Base-by-base conservation (phyloP, 1,140 invertebrate genomes). In the Stenopsyche tienmushanensis region DNA sequence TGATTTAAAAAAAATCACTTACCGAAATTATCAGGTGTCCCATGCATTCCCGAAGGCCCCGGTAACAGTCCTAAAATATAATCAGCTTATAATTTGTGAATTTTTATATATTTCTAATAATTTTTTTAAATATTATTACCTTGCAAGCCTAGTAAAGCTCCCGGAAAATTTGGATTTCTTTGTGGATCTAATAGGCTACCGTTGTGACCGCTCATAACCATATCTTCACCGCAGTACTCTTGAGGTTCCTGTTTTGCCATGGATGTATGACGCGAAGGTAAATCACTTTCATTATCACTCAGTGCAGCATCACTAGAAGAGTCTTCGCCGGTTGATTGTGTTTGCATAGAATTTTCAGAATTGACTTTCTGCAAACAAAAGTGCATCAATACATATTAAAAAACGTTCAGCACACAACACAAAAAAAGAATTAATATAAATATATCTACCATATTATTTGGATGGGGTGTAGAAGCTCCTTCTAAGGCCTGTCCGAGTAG, bases 1-100 rank as follows among this genome's bases (percentile, higher is more conserved):
- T 39, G 17, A 29, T 60, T 17, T 47, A 47, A 8, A 24, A 0
- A 9, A 60, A 45, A 17, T 49, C 34, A 90, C 90, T 92, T 81
- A 92, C 90, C 90, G 75, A 91, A 92, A 81, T 86, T 91, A 77
- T 90, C 86, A 80, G 88, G 75, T 77, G 80, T 67, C 75, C 82
- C 84, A 65, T 88, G 88, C 72, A 93, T 88, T 69, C 90, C 90
- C 23, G 91, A 93, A 10, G 91, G 91, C 74, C 91, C 91, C 59
- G 91, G 90, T 76, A 93, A 82, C 59, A 91, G 79, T 70, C 88
- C 88, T 74, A 83, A 76, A 72, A 86, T 41, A 34, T 34, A 7
- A 34, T 34, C 29, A 13, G 29, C 29, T 7, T 34, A 34, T 34
- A n/a, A n/a, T n/a, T n/a, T n/a, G n/a, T n/a, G n/a, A n/a, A n/a